These are phyloP conservation scores for Trichoplusia ni DNA, from an alignment of 1,140 invertebrate species.

Conservation along the genomic window DNA sequence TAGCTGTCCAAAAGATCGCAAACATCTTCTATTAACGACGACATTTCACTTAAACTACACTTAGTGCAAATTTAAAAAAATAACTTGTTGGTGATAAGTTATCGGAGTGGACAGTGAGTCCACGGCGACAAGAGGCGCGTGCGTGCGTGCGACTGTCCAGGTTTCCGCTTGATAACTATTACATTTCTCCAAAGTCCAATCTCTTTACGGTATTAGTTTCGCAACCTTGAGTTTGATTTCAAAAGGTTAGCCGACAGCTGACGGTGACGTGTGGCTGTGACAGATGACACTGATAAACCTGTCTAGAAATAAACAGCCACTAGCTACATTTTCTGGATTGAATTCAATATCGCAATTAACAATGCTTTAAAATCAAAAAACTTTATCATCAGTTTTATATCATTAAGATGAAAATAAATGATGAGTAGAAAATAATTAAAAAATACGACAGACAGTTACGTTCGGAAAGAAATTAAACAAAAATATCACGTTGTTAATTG, in stretches of 20 bases:
- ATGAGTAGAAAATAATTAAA: no score
- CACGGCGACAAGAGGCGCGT: not conserved
- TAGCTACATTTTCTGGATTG: no score
- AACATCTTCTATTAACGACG: conserved; percentile 69
- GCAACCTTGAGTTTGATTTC: conserved; percentile 64
- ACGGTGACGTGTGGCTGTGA: conserved; percentile 34
- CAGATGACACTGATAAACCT: conserved; percentile 7
- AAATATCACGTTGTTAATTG: no score
- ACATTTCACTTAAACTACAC: conserved; percentile 52
- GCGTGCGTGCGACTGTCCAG: conserved; percentile 44
- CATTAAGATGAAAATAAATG: no score
- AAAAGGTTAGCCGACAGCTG: conserved; percentile 50
- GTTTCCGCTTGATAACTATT: conserved; percentile 60
- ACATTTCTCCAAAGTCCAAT: conserved; percentile 70
- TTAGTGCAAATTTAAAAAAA: not conserved
- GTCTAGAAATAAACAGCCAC: no score
- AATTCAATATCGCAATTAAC: no score
- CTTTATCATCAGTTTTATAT: no score
- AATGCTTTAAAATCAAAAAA: no score
- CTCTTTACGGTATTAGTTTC: conserved; percentile 51
- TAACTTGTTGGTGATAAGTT: conserved; percentile 52
- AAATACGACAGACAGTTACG: no score
- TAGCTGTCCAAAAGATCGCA: conserved; percentile 75
- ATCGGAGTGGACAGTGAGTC: conserved; percentile 34
- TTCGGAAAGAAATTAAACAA: no score